Percentiles rank a stretch among this genome's conserved stretches.
Conservation (phyloP, 2,888 invertebrate species). For the Mactromeris polynyma region DNA sequence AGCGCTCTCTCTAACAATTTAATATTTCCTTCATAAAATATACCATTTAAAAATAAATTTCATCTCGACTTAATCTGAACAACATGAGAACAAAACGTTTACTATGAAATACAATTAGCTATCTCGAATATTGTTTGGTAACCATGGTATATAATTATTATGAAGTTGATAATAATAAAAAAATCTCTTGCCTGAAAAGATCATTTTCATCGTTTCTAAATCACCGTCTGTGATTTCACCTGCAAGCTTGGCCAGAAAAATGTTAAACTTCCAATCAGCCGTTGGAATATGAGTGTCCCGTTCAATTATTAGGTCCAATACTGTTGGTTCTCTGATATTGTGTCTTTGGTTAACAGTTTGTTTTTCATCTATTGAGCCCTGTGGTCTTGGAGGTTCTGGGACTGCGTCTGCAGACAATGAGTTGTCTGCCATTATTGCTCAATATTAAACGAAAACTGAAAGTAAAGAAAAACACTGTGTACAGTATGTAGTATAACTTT, state of each 20-base stretch:
- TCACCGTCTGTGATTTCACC: no score
- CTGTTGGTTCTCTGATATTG: background rate
- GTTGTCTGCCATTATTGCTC: no score
- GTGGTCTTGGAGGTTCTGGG: no score
- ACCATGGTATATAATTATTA: background rate
- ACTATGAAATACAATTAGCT: background rate
- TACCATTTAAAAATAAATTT: background rate
- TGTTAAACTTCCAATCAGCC: background rate
- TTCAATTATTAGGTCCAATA: background rate
- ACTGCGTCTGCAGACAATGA: no score
- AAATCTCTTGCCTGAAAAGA: slow-evolving; percentile 9
- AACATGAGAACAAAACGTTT: background rate
- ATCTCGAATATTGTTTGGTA: background rate
- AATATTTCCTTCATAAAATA: background rate
- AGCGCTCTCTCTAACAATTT: no score
- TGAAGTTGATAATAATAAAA: no score
- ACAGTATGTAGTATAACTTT: no score
- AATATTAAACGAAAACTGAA: no score
- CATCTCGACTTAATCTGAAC: background rate
- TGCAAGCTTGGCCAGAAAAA: background rate
- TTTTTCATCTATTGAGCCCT: no score
- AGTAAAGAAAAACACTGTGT: no score
- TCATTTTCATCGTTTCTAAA: background rate
- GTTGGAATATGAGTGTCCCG: background rate
- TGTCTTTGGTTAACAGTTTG: no score